Percentiles rank a stretch among this genome's conserved stretches.
These are phyloP conservation scores for Amblyopsis hoosieri DNA, from an alignment of 2,797 vertebrate species.

Conservation along the genomic window DNA sequence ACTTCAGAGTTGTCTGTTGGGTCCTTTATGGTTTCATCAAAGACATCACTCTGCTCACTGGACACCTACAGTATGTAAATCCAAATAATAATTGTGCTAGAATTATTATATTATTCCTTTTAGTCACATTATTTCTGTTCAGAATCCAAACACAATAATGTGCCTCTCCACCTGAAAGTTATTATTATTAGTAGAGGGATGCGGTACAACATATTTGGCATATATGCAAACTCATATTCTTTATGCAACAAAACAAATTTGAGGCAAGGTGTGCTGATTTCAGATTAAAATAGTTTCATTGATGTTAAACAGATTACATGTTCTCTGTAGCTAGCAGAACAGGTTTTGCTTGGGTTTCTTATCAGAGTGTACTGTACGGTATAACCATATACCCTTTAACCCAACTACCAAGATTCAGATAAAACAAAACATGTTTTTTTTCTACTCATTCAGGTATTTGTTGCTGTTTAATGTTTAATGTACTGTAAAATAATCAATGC, in stretches of 20 bases:
- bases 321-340: conserved; percentile 35
- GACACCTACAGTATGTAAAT: conserved; percentile 31
- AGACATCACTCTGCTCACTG: conserved; percentile 48
- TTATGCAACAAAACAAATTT: conserved; percentile 1
- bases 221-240: not conserved
- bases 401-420: too few species aligned
- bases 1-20: conserved; percentile 41
- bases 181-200: too few species aligned
- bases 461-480: too few species aligned
- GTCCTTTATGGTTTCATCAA: conserved; percentile 38
- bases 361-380: conserved; percentile 15
- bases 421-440: too few species aligned
- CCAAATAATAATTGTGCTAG: too few species aligned
- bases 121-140: too few species aligned
- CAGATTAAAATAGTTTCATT: not conserved
- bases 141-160: too few species aligned
- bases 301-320: conserved; percentile 10
- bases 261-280: conserved; percentile 21
- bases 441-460: too few species aligned
- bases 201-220: not conserved
- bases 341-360: conserved; percentile 34
- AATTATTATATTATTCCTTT: too few species aligned
- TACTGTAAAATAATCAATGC: too few species aligned
- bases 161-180: too few species aligned
- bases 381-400: conserved; percentile 1